Evolutionary conservation across 1,140 invertebrate species (phyloP).

Genomic region (Zophobas morio): DNA sequence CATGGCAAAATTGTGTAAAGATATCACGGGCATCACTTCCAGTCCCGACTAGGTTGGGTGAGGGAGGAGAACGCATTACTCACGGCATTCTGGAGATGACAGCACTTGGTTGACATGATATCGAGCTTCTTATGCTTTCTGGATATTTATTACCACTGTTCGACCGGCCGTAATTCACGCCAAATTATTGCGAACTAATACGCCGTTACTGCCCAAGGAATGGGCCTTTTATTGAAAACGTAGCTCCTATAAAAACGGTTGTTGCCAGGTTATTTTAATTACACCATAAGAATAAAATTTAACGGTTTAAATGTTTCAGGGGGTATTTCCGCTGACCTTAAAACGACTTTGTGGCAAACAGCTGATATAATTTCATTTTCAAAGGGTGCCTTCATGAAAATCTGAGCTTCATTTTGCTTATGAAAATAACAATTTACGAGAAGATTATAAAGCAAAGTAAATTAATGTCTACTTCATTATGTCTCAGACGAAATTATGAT

Average conservation of each 20-base stretch:
- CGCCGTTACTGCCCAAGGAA: conserved; percentile 24
- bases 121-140: conserved; percentile 55
- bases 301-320: conserved; percentile 6
- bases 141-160: conserved; percentile 55
- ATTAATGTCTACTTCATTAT: background rate
- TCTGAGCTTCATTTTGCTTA: background rate
- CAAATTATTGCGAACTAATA: conserved; percentile 47
- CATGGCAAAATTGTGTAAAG: conserved; percentile 41
- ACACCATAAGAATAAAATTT: background rate
- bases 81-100: conserved; percentile 52
- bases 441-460: background rate
- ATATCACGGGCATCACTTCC: conserved; percentile 39
- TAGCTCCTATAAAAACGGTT: background rate
- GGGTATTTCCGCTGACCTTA: background rate
- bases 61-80: conserved; percentile 52
- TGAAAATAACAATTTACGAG: background rate
- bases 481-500: background rate
- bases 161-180: conserved; percentile 45
- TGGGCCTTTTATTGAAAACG: conserved; percentile 17
- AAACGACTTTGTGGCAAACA: conserved; percentile 2
- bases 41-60: conserved; percentile 31
- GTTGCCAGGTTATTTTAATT: conserved; percentile 35
- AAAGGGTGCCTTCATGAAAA: conserved; percentile 2
- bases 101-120: conserved; percentile 53
- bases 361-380: conserved; percentile 1